A percentile compares a stretch with the other conserved stretches of the same genome.
These are phyloP conservation scores for Drosophila percnosoma DNA, from an alignment of 2,888 invertebrate genomes.

Conservation along the genomic window DNA sequence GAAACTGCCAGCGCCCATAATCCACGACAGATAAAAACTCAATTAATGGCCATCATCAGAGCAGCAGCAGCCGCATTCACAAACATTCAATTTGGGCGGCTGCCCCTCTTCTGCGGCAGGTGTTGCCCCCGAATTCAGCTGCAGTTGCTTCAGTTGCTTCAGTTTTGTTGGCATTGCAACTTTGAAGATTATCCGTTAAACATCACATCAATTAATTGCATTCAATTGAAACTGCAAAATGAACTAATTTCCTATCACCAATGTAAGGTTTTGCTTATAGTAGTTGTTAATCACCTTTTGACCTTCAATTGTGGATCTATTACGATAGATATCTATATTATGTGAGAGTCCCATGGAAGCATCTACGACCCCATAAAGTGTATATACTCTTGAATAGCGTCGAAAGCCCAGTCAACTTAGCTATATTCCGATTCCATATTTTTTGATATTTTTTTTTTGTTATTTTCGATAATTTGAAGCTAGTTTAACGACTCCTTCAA, in stretches of 20 bases:
- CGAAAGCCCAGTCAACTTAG: not conserved
- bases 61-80: constrained; percentile 31
- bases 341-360: not conserved
- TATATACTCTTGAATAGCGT: not conserved
- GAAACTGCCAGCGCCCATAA: constrained; percentile 53
- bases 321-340: not conserved
- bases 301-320: not conserved
- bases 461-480: too few relatives aligned
- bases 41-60: constrained; percentile 66
- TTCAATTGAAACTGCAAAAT: constrained; percentile 2
- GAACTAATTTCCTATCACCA: not conserved
- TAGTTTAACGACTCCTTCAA: not conserved
- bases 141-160: constrained; percentile 4
- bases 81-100: constrained; percentile 21
- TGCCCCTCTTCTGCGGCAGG: constrained; percentile 2
- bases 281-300: not conserved
- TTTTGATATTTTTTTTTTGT: not conserved
- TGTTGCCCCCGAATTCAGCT: constrained; percentile 17
- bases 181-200: not conserved
- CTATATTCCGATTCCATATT: not conserved
- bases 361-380: not conserved
- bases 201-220: not conserved
- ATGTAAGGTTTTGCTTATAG: not conserved
- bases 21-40: constrained; percentile 72
- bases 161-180: constrained; percentile 1